Conservation (phyloP, 2,888 invertebrate genomes). For the Megaustenia siamemsis region DNA sequence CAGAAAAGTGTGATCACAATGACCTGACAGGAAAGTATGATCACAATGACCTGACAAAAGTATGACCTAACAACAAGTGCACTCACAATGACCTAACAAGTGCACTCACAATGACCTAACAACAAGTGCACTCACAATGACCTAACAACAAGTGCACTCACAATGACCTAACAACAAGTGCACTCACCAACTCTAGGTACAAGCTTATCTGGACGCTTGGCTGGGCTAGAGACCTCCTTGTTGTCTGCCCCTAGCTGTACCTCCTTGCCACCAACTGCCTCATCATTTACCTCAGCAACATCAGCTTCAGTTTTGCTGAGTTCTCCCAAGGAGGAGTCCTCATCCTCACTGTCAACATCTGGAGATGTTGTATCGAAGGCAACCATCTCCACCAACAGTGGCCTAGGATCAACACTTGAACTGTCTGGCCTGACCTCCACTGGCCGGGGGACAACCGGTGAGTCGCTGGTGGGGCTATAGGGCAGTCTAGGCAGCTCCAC, state of each 20-base stretch:
- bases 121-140: no score
- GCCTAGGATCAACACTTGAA: slow-evolving; percentile 47
- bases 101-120: no score
- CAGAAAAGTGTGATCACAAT: no score
- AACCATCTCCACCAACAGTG: slow-evolving; percentile 42
- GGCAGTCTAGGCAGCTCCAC: slow-evolving; percentile 43
- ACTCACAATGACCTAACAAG: no score
- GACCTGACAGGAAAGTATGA: no score
- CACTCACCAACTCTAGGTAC: neutral
- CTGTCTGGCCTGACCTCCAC: slow-evolving; percentile 43
- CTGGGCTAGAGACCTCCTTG: neutral
- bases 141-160: no score
- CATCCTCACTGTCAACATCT: slow-evolving; percentile 20
- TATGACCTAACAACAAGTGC: no score
- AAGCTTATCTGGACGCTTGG: slow-evolving; percentile 48
- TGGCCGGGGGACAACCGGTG: slow-evolving; percentile 30
- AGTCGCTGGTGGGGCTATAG: neutral
- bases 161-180: no score
- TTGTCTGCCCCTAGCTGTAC: neutral
- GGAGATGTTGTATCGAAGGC: neutral
- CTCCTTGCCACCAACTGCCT: neutral
- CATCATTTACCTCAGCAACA: neutral
- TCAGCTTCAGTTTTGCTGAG: neutral
- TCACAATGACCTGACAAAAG: no score
- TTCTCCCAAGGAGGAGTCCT: slow-evolving; percentile 1